Percentiles rank a stretch among this genome's conserved stretches.
phyloP scores from a whole-genome alignment of 2,888 invertebrate genomes.

The Drosophila nigricruria region DNA sequence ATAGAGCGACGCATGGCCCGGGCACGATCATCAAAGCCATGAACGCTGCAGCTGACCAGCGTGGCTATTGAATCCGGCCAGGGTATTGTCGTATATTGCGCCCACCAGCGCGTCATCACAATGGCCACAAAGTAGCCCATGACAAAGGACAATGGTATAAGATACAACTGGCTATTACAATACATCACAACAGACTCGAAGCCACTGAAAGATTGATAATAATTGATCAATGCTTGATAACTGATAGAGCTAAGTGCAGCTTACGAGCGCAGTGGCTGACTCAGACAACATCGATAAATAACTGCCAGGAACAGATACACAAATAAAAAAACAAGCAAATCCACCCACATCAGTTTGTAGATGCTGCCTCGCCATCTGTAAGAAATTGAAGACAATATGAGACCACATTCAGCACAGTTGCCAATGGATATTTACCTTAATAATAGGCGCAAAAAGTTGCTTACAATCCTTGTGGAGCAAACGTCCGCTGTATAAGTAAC shows the following conservation, averaged over 20 bases:
- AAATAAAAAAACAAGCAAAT: conserved; percentile 90
- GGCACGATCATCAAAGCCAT: conserved; percentile 93
- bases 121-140: conserved; percentile 96
- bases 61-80: conserved; percentile 94
- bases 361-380: conserved; percentile 96
- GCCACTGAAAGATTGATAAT: conserved; percentile 86
- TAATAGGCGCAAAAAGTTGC: conserved; percentile 63
- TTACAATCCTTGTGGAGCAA: conserved; percentile 54
- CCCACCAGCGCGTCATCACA: conserved; percentile 97
- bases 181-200: conserved; percentile 93
- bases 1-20: conserved; percentile 92
- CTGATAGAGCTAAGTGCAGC: neutral
- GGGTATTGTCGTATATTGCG: conserved; percentile 92
- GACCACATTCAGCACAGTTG: neutral
- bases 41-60: conserved; percentile 92
- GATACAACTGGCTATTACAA: conserved; percentile 92
- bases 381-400: conserved; percentile 49
- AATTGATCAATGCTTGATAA: conserved; percentile 37
- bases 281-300: conserved; percentile 56
- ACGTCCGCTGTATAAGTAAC: conserved; percentile 71
- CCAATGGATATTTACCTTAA: conserved; percentile 48
- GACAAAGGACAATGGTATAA: conserved; percentile 96
- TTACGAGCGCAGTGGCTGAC: conserved; percentile 48
- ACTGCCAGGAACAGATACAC: conserved; percentile 88
- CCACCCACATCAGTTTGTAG: conserved; percentile 96